Percentiles rank a stretch among this genome's conserved stretches.
Conservation (phyloP, 2,797 vertebrate genomes). For the Sphaeramia orbicularis region DNA sequence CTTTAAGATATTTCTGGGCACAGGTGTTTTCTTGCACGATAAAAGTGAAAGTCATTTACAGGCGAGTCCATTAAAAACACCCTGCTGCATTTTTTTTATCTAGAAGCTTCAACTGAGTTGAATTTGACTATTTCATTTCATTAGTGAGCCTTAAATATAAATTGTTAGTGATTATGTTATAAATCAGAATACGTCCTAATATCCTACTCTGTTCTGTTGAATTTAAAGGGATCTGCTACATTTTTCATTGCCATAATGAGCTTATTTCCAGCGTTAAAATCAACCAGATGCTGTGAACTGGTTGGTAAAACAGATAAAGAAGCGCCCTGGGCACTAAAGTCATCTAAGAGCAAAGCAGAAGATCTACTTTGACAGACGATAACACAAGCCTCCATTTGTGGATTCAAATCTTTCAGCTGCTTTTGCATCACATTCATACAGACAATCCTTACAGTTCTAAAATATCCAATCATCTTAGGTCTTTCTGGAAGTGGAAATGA, state of each 20-base stretch:
- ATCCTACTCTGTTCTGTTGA: background rate
- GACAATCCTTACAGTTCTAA: background rate
- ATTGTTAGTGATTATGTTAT: constrained; percentile 1
- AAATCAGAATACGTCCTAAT: background rate
- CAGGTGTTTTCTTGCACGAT: background rate
- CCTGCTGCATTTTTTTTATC: background rate
- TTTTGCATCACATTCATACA: constrained; percentile 14
- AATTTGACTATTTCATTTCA: background rate
- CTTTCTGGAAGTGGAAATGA: background rate
- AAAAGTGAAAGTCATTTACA: background rate
- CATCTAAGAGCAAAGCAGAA: background rate
- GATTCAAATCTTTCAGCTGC: background rate
- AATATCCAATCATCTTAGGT: background rate
- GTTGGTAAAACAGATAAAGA: constrained; percentile 3
- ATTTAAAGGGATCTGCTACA: background rate
- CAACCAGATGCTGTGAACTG: background rate
- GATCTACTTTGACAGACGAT: background rate
- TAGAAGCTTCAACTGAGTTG: background rate
- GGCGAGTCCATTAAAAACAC: too few species aligned
- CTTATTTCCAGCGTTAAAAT: background rate
- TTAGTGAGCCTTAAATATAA: background rate
- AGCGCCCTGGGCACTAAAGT: background rate
- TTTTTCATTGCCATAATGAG: background rate
- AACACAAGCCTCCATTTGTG: background rate
- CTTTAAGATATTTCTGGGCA: constrained; percentile 3